phyloP scores from a whole-genome alignment of 1,140 invertebrate species.

The Solenopsis fugax region DNA sequence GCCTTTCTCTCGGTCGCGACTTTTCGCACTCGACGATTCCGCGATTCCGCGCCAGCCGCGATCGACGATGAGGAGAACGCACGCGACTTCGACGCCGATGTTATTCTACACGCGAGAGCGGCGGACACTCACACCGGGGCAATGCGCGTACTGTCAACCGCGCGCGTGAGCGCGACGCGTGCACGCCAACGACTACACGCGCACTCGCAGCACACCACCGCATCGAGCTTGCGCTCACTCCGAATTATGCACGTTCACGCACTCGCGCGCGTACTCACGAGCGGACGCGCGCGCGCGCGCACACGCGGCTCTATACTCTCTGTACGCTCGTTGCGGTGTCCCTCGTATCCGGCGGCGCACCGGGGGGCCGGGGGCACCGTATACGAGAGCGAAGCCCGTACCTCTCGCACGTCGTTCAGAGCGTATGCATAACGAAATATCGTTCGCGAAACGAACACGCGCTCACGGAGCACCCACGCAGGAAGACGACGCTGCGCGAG shows the following conservation, averaged over 20 bases:
- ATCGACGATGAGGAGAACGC: constrained; percentile 28
- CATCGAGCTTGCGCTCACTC: constrained; percentile 25
- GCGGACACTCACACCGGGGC: constrained; percentile 40
- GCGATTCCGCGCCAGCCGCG: not conserved
- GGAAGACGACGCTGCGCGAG: too few relatives aligned
- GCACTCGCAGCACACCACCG: constrained; percentile 17
- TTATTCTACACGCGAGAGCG: not conserved
- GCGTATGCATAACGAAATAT: not conserved
- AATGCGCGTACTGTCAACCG: constrained; percentile 43
- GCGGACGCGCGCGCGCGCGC: constrained; percentile 2
- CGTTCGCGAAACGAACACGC: not conserved
- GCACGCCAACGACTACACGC: constrained; percentile 51
- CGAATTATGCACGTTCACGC: constrained; percentile 33
- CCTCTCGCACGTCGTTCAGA: not conserved
- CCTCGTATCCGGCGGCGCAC: constrained; percentile 18
- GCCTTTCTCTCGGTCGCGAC: not conserved
- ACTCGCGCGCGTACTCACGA: not conserved
- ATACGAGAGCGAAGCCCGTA: too few relatives aligned
- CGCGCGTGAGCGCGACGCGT: constrained; percentile 51
- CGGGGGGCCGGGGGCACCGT: not conserved
- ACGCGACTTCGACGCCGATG: constrained; percentile 43
- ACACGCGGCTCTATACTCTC: not conserved
- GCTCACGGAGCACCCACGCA: not conserved
- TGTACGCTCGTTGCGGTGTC: not conserved
- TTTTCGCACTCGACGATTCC: constrained; percentile 3